A percentile compares a stretch with the other conserved stretches of the same genome.
phyloP scores from a whole-genome alignment of 2,888 invertebrate genomes.

The Polydrusus tereticollis region DNA sequence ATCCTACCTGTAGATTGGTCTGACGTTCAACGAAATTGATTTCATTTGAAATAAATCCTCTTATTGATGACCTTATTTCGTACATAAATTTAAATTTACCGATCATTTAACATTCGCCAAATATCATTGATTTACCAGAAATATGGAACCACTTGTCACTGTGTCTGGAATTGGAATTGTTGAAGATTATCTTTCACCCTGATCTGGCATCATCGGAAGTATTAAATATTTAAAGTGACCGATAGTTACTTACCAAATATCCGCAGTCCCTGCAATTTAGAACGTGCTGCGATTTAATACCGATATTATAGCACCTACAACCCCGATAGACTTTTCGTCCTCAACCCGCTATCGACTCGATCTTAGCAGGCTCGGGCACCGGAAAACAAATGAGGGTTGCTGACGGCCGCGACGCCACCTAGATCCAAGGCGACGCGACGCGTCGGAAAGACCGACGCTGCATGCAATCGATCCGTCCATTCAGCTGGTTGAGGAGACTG shows the following conservation, averaged over 20 bases:
- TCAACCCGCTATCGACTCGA: slow-evolving; percentile 24
- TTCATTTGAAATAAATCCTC: no score
- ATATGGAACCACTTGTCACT: no score
- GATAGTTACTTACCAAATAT: slow-evolving; percentile 7
- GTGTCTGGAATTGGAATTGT: no score
- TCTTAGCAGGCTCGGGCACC: slow-evolving; percentile 33
- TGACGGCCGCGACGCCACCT: slow-evolving; percentile 35
- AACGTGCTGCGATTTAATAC: background rate
- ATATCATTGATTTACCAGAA: no score
- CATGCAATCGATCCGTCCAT: slow-evolving; percentile 34
- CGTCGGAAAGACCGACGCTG: slow-evolving; percentile 30
- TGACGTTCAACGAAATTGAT: no score
- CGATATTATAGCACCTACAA: slow-evolving; percentile 10
- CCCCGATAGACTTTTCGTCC: slow-evolving; percentile 23
- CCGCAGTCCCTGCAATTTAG: background rate
- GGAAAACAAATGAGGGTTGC: slow-evolving; percentile 40
- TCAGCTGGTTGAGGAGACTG: slow-evolving; percentile 28
- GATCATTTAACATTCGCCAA: no score
- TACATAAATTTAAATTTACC: no score
- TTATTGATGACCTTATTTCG: no score
- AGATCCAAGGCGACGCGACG: slow-evolving; percentile 20
- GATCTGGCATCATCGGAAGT: no score
- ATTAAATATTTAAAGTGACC: no score
- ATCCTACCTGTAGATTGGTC: no score
- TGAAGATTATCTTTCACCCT: no score